Evolutionary conservation across 2,888 invertebrate genomes (phyloP).

Genomic region (Aleiodes alternator): DNA sequence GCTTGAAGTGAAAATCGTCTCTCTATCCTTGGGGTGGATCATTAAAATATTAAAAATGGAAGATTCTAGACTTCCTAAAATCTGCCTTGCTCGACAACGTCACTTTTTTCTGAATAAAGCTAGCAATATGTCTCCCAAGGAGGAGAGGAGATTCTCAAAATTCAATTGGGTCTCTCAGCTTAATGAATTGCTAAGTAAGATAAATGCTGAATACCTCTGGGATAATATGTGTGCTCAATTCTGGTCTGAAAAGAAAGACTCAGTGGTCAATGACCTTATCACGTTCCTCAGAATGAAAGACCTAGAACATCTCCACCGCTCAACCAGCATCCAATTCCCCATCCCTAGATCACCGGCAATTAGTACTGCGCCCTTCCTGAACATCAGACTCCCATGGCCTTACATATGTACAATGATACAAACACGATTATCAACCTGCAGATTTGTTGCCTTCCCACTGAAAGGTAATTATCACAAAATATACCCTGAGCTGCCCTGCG

Average conservation of each 20-base stretch:
- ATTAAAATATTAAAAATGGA: constrained; percentile 34
- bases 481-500: not conserved
- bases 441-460: not conserved
- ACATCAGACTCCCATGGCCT: not conserved
- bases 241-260: not conserved
- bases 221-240: too few relatives aligned
- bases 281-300: not conserved
- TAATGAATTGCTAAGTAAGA: not conserved
- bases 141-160: not conserved
- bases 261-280: not conserved
- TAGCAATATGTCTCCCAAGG: not conserved
- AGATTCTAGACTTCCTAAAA: constrained; percentile 31
- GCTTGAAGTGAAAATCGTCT: not conserved
- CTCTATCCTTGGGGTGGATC: constrained; percentile 31
- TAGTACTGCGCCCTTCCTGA: not conserved
- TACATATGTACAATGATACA: constrained; percentile 2
- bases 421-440: not conserved
- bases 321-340: not conserved
- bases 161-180: not conserved
- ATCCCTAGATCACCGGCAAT: not conserved
- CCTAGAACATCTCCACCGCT: not conserved
- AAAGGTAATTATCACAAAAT: not conserved
- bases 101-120: not conserved
- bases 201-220: too few relatives aligned
- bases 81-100: constrained; percentile 6